A percentile compares a stretch with the other conserved stretches of the same genome.
phyloP scores from a whole-genome alignment of 2,888 invertebrate genomes.

The Philereme vetulata region DNA sequence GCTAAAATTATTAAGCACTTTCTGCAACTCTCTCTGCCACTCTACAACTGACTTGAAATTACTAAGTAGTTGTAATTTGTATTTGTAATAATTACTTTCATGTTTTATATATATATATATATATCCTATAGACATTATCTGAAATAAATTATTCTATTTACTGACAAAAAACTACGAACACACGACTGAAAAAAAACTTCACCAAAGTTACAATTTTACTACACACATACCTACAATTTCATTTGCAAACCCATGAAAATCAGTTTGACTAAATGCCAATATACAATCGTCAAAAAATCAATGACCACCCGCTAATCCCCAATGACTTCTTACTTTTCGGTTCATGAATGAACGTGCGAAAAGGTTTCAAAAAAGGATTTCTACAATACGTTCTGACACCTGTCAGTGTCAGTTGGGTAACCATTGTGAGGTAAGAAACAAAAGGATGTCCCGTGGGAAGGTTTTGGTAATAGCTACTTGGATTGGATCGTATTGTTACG shows the following conservation, averaged over 20 bases:
- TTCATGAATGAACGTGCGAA: conserved; percentile 32
- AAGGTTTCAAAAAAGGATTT: conserved; percentile 31
- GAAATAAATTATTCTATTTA: too few species aligned
- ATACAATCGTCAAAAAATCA: conserved; percentile 5
- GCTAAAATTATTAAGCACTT: too few species aligned
- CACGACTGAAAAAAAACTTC: background rate
- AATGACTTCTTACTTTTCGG: background rate
- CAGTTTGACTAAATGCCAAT: background rate
- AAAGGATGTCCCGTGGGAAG: conserved; percentile 30
- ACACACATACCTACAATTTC: conserved; percentile 6
- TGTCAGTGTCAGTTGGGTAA: conserved; percentile 18
- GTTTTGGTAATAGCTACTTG: conserved; percentile 15
- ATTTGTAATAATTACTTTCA: too few species aligned
- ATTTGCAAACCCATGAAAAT: conserved; percentile 16
- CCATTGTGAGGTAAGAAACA: conserved; percentile 20
- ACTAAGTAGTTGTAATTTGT: too few species aligned
- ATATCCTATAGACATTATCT: too few species aligned
- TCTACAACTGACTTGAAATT: too few species aligned
- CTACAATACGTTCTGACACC: conserved; percentile 35
- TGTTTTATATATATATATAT: too few species aligned
- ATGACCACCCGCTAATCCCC: conserved; percentile 19
- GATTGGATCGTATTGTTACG: background rate
- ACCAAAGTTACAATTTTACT: conserved; percentile 1
- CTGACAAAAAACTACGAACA: too few species aligned
- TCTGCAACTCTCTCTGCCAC: too few species aligned